A percentile compares a stretch with the other conserved stretches of the same genome.
phyloP scores from a whole-genome alignment of 2,113 vertebrate genomes.

The Melanostigma gelatinosum region DNA sequence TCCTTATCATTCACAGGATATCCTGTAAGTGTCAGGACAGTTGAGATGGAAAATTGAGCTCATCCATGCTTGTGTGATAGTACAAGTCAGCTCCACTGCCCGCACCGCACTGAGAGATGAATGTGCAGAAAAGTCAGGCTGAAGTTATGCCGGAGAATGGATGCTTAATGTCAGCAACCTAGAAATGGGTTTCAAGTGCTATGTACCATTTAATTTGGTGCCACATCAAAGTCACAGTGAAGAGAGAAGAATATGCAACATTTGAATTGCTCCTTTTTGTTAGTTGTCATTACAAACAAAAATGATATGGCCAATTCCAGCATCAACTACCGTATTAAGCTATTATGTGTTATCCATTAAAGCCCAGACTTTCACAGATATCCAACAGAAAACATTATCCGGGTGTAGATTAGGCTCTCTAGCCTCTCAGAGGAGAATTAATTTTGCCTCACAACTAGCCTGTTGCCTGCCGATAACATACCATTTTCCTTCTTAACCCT shows the following conservation, averaged over 20 bases:
- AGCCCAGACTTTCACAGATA: constrained; percentile 38
- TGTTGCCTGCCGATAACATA: background rate
- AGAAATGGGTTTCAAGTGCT: constrained; percentile 56
- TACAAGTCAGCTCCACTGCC: constrained; percentile 52
- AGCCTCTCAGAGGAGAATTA: background rate
- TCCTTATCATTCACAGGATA: constrained; percentile 73
- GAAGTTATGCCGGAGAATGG: constrained; percentile 29
- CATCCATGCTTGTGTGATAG: constrained; percentile 64
- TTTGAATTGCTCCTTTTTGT: constrained; percentile 67
- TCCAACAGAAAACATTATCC: constrained; percentile 36
- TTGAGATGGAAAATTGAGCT: constrained; percentile 77
- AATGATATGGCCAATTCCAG: constrained; percentile 29
- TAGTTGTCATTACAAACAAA: constrained; percentile 49
- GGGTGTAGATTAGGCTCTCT: constrained; percentile 18
- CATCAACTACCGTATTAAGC: constrained; percentile 44
- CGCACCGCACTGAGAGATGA: constrained; percentile 38
- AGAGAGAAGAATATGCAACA: constrained; percentile 30
- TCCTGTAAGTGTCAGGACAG: constrained; percentile 73
- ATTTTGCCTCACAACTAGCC: constrained; percentile 20
- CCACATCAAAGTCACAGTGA: constrained; percentile 69
- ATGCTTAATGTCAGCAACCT: constrained; percentile 49
- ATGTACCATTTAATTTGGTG: constrained; percentile 72
- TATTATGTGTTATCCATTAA: constrained; percentile 46
- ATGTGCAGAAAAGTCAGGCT: constrained; percentile 64
- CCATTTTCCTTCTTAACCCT: background rate